Percentiles rank a stretch among this genome's conserved stretches.
phyloP scores from a whole-genome alignment of 2,113 vertebrate species.

The Oxyruncus cristatus region DNA sequence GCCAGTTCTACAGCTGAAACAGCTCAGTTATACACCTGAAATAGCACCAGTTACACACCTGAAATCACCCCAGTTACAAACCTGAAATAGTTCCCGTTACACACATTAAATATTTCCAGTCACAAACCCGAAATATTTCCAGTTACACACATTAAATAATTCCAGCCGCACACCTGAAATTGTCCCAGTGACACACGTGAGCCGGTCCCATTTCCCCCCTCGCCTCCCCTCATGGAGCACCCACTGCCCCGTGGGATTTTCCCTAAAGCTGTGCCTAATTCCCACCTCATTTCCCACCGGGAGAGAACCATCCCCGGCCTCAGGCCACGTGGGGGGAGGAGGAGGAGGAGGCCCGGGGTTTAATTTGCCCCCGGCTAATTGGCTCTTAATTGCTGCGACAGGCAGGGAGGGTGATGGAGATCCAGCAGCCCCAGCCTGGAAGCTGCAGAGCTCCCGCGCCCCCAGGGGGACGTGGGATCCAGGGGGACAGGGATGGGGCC shows the following conservation, averaged over 20 bases:
- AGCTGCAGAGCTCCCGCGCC: not conserved
- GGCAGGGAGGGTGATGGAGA: accelerated
- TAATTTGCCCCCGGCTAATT: not conserved
- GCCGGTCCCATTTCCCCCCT: not conserved
- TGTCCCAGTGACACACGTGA: too few relatives aligned
- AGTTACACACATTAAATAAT: too few relatives aligned
- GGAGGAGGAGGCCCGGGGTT: not conserved
- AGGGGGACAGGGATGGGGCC: accelerated
- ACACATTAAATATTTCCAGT: too few relatives aligned
- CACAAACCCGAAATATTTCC: too few relatives aligned
- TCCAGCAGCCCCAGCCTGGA: not conserved
- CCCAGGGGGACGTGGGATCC: accelerated
- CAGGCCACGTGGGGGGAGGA: accelerated
- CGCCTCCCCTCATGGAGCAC: not conserved
- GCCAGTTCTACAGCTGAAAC: too few relatives aligned
- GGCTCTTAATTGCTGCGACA: not conserved
- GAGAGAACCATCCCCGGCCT: accelerated
- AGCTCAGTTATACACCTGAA: too few relatives aligned
- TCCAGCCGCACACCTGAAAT: too few relatives aligned
- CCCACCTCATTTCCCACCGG: not conserved
- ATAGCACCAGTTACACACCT: too few relatives aligned
- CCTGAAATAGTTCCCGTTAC: too few relatives aligned
- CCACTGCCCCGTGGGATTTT: not conserved
- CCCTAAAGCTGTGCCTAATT: not conserved
- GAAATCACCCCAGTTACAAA: too few relatives aligned